Conservation (phyloP, 92 coral and sea anemone genomes). For the Virgularia gustaviana region DNA sequence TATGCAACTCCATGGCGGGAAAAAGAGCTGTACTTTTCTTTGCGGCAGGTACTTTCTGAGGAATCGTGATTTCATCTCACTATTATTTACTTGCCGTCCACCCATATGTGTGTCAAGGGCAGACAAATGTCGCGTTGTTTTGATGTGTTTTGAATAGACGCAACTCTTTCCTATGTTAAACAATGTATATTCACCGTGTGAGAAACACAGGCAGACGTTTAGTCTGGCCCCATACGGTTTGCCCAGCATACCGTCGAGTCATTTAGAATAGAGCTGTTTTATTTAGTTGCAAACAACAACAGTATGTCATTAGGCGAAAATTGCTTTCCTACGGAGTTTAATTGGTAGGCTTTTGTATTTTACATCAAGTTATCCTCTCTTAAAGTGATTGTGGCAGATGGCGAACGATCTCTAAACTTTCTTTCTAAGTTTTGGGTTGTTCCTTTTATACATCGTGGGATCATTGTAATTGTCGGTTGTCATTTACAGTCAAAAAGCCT, state of each 20-base stretch:
- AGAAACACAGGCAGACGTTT: slow-evolving; percentile 31
- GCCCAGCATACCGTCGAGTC: slow-evolving; percentile 15
- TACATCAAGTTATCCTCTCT: slow-evolving; percentile 32
- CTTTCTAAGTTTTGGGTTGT: slow-evolving; percentile 18
- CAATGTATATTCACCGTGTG: neutral
- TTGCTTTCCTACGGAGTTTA: slow-evolving; percentile 40
- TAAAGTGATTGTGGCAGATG: slow-evolving; percentile 45
- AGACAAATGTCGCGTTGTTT: neutral
- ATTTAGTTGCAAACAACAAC: slow-evolving; percentile 40
- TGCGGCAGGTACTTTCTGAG: neutral
- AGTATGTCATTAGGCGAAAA: slow-evolving; percentile 45
- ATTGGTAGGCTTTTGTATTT: slow-evolving; percentile 41
- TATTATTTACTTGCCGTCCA: neutral
- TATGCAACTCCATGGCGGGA: no score
- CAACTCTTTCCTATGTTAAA: slow-evolving; percentile 1
- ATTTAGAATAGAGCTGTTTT: slow-evolving; percentile 35
- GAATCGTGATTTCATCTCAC: neutral
- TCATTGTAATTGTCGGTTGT: no score
- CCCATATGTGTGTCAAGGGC: neutral
- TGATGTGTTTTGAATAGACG: slow-evolving; percentile 30
- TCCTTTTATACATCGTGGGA: no score
- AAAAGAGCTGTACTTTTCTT: neutral
- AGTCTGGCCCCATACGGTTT: slow-evolving; percentile 41
- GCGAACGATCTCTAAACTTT: slow-evolving; percentile 26
- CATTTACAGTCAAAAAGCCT: no score